phyloP scores from a whole-genome alignment of 2,888 invertebrate species.

The Drosophila colorata region DNA sequence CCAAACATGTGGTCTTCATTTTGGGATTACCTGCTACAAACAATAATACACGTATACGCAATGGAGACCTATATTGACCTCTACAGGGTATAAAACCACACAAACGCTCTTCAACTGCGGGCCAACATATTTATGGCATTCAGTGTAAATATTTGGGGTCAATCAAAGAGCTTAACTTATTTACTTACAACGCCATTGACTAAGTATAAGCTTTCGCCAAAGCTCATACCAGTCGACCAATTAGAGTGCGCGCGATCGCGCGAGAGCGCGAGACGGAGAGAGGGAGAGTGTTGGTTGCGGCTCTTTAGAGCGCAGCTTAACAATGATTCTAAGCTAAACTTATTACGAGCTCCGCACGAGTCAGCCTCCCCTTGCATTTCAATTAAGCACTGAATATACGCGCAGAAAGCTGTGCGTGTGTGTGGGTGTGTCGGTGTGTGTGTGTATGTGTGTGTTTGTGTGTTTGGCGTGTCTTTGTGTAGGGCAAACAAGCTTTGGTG shows the following conservation, averaged over 20 bases:
- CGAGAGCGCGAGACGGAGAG: background rate
- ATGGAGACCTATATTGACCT: no score
- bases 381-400: conserved; percentile 17
- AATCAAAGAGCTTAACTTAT: conserved; percentile 20
- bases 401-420: background rate
- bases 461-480: conserved; percentile 27
- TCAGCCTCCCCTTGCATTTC: background rate
- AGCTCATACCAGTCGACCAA: conserved; percentile 14
- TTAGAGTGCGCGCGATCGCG: background rate
- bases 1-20: no score
- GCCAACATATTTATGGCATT: background rate
- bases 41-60: no score
- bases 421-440: background rate
- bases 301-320: background rate
- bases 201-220: conserved; percentile 29
- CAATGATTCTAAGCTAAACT: conserved; percentile 20
- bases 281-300: background rate
- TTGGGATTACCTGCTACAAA: no score
- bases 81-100: conserved; percentile 5
- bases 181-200: conserved; percentile 28
- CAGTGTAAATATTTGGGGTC: conserved; percentile 9
- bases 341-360: background rate
- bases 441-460: conserved; percentile 1
- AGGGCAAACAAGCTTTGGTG: conserved; percentile 40
- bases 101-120: background rate